Evolutionary conservation across 1,140 invertebrate genomes (phyloP), one percentile per base, ranked within the genome.

Genomic region (Diprion similis): DNA sequence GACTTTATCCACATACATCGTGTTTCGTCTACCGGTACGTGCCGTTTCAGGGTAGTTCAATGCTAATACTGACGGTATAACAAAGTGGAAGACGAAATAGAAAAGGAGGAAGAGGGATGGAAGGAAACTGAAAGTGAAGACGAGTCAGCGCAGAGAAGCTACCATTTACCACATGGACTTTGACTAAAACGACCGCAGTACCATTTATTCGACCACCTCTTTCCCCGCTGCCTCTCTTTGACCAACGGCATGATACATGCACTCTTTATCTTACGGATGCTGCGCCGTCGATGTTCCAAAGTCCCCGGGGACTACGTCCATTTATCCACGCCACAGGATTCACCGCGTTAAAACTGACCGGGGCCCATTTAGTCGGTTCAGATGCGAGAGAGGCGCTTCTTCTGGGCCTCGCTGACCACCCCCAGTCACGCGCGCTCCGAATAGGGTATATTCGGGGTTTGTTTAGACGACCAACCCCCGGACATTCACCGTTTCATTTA

Each of bases 401-500:
- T 37, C 24, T 37, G 24, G 51, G 51, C n/a, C 51, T 17, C 51
- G n/a, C 9, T 8, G n/a, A 59, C 51, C 9, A 17, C n/a, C 51
- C 11, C 11, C 51, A 59, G 7, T 59, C 51, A 59, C 51, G 51
- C 51, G 51, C n/a, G 51, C 11, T 15, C 51, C 9, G 51, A 59
- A 59, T 59, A 59, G 11, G 11, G 11, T 59, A 37, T 37, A 59
- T 59, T 59, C 51, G 11, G 51, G 51, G 51, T 59, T 59, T 59
- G 51, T 59, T 59, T 59, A 17, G 51, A 15, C 51, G 51, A 59
- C 51, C 51, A 15, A 59, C 51, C 0, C 51, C 11, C n/a, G 51
- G 51, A 59, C 9, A 59, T 59, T 59, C 51, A 59, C 51, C 11
- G 51, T 59, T 59, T 59, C 51, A 59, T 59, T 59, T 59, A 59